phyloP scores from a whole-genome alignment of 2,113 vertebrate species.

The Aegithalos caudatus region DNA sequence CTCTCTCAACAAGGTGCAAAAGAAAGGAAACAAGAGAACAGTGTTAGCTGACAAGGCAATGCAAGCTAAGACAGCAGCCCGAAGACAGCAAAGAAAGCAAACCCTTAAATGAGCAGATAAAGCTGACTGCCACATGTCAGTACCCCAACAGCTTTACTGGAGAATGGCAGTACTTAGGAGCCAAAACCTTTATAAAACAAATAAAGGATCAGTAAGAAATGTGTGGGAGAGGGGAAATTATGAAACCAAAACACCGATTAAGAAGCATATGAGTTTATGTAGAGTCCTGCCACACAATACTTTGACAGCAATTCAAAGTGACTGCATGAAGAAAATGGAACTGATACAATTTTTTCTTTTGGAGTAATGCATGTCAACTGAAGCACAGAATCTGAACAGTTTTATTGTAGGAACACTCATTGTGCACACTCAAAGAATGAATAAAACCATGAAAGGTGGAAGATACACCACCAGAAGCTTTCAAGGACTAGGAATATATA shows the following conservation, averaged over 20 bases:
- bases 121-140: background rate
- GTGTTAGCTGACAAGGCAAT: background rate
- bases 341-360: background rate
- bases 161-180: background rate
- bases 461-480: conserved; percentile 10
- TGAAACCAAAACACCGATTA: background rate
- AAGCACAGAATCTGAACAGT: conserved; percentile 2
- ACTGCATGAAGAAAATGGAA: conserved; percentile 35
- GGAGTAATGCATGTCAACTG: background rate
- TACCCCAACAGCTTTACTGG: background rate
- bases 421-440: conserved; percentile 4
- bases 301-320: conserved; percentile 41
- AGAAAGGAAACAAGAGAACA: background rate
- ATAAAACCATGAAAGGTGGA: background rate
- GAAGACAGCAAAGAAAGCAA: background rate
- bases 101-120: background rate
- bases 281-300: conserved; percentile 36
- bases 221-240: background rate
- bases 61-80: background rate
- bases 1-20: background rate
- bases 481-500: background rate
- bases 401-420: conserved; percentile 8
- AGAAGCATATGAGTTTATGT: conserved; percentile 55
- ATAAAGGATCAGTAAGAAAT: background rate
- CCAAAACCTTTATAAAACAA: background rate